These are phyloP conservation scores for Tetramorium alpestre DNA, from an alignment of 1,140 invertebrate genomes.

Conservation along the genomic window DNA sequence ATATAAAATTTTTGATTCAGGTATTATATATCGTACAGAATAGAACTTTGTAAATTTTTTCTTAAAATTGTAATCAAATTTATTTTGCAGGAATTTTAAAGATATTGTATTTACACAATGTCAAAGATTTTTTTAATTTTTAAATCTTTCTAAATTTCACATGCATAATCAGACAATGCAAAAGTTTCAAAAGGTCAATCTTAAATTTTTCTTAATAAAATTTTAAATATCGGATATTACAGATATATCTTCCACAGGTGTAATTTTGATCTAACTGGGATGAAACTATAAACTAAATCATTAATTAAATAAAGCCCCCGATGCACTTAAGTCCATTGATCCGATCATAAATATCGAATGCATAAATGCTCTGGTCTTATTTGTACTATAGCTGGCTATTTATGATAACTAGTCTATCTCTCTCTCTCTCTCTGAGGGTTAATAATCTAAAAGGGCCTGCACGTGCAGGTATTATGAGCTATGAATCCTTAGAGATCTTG, in stretches of 20 bases:
- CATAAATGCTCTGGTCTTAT: not conserved
- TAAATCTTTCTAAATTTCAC: not conserved
- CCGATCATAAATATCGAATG: not conserved
- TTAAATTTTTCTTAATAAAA: not conserved
- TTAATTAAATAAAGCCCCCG: not conserved
- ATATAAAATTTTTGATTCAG: not conserved
- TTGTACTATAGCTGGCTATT: not conserved
- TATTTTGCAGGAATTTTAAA: not conserved
- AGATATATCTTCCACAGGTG: not conserved
- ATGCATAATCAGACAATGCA: not conserved
- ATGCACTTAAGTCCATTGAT: slow-evolving; percentile 4
- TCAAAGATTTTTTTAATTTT: not conserved
- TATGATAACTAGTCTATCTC: slow-evolving; percentile 12
- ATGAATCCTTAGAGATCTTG: slow-evolving; percentile 33
- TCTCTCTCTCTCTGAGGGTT: not conserved
- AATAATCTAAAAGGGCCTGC: slow-evolving; percentile 23
- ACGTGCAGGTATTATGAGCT: not conserved
- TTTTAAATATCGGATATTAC: not conserved
- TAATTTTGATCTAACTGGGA: not conserved
- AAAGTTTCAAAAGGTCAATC: not conserved
- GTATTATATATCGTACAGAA: not conserved
- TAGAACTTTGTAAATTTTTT: not conserved
- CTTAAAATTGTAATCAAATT: not conserved
- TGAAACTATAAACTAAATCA: not conserved
- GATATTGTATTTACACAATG: not conserved